phyloP scores from a whole-genome alignment of 2,113 vertebrate genomes.

The Tiliqua scincoides region DNA sequence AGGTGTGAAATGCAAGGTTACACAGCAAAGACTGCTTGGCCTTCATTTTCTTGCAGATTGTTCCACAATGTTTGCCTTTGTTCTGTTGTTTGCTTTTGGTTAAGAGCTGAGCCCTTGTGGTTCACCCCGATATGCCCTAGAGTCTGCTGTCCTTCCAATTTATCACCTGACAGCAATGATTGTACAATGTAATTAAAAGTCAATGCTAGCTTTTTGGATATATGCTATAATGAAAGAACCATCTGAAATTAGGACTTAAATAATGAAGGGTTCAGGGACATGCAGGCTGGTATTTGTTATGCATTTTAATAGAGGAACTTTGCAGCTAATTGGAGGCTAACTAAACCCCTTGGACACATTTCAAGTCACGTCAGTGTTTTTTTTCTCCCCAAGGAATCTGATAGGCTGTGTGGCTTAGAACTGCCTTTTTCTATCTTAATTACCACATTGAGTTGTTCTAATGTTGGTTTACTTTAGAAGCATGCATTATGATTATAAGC shows the following conservation, averaged over 20 bases:
- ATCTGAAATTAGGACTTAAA: slow-evolving; percentile 83
- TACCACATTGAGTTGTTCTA: slow-evolving; percentile 80
- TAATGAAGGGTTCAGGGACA: slow-evolving; percentile 83
- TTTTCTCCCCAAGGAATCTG: slow-evolving; percentile 71
- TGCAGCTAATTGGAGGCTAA: slow-evolving; percentile 85
- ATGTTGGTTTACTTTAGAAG: slow-evolving; percentile 73
- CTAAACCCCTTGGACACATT: slow-evolving; percentile 81
- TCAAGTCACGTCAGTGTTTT: slow-evolving; percentile 77
- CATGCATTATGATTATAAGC: slow-evolving; percentile 64
- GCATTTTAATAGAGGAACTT: slow-evolving; percentile 85
- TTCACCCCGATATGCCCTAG: slow-evolving; percentile 56
- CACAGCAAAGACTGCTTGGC: slow-evolving; percentile 26
- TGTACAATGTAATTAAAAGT: slow-evolving; percentile 83
- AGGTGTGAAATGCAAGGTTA: slow-evolving; percentile 58
- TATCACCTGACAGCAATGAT: slow-evolving; percentile 66
- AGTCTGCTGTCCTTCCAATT: slow-evolving; percentile 72
- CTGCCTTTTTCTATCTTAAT: slow-evolving; percentile 82
- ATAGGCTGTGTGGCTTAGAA: slow-evolving; percentile 71
- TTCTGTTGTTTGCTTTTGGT: slow-evolving; percentile 69
- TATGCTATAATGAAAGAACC: slow-evolving; percentile 72
- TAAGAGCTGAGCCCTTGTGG: slow-evolving; percentile 59
- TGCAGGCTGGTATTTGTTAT: slow-evolving; percentile 73
- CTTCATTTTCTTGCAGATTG: slow-evolving; percentile 61
- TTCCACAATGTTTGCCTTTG: slow-evolving; percentile 68
- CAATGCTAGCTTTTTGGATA: slow-evolving; percentile 80